Evolutionary conservation across 2,113 vertebrate species (phyloP).

Genomic region (pig (Sus scrofa)): DNA sequence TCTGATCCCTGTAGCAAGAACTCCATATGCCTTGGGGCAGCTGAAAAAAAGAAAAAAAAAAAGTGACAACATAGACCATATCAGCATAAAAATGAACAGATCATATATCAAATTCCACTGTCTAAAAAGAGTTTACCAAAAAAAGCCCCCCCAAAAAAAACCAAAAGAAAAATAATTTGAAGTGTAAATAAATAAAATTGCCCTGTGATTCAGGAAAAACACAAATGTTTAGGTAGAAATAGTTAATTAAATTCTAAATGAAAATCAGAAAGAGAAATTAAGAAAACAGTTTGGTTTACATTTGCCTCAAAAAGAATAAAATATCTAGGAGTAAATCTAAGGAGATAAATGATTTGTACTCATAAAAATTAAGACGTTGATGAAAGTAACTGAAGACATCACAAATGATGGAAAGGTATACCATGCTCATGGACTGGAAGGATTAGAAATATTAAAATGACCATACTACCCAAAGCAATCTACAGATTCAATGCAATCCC

Average conservation of each 20-base stretch:
- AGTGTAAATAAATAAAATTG: not conserved
- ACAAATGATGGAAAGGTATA: not conserved
- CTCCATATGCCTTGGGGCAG: too few relatives aligned
- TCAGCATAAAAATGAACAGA: not conserved
- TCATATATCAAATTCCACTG: not conserved
- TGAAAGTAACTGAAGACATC: not conserved
- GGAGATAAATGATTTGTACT: not conserved
- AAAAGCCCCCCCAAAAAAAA: too few relatives aligned
- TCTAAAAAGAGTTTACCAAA: not conserved
- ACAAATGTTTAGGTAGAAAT: not conserved
- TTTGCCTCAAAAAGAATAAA: not conserved
- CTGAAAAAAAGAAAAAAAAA: too few relatives aligned
- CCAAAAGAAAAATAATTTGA: not conserved
- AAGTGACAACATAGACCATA: not conserved
- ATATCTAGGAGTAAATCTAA: not conserved
- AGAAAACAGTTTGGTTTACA: not conserved
- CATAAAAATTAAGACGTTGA: not conserved
- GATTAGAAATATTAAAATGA: not conserved
- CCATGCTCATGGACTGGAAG: not conserved
- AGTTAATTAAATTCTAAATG: not conserved
- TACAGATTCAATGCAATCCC: not conserved
- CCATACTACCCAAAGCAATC: not conserved
- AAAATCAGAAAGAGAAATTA: not conserved
- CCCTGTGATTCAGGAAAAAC: not conserved
- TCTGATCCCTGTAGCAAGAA: too few relatives aligned